Base-by-base conservation (phyloP, 2,797 vertebrate genomes). In the Melopsittacus undulatus region DNA sequence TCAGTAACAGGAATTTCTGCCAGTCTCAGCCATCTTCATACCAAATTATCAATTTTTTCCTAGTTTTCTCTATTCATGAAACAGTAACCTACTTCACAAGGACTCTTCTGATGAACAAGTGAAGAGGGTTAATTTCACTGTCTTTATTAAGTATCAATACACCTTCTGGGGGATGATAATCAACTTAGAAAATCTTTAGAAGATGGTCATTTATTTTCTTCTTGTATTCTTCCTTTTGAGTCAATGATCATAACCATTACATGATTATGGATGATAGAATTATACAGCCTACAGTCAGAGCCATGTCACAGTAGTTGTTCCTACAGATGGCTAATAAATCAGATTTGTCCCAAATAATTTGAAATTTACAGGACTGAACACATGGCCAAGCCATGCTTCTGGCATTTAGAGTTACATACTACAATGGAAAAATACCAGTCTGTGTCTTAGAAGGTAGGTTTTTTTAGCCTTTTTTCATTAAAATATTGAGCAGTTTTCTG, bases 301-400 rank as follows among this genome's bases (percentile, higher is more conserved):
- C 54, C 54, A 51, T 22, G 38, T 51, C 54, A 87, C 26, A 59
- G 48, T 29, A 90, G 16, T 7, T 89, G 10, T 19, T 89, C 70
- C 78, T 91, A 87, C 63, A 96, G 66, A 92, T 12, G 38, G 30
- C 51, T 74, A 89, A 91, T 61, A 94, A 94, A 94, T 89, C 66
- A 89, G 69, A 87, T 94, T 90, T 96, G 48, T 74, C 90, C 42
- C 48, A 87, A 68, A 79, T 45, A 91, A 84, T 82, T 70, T 82
- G 51, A 88, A 86, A 88, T 88, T 86, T 90, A 79, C 43, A 92
- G 30, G n/a, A 91, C 5, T 23, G 32, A 91, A 93, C 56, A 89
- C 26, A 61, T 9, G 23, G 45, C 57, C 62, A 75, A 67, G 17
- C 17, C 24, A 73, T 6, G 48, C 10, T 93, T 81, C 62, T 91